phyloP scores from a whole-genome alignment of 2,888 invertebrate genomes.

The Eurytoma adleriae region DNA sequence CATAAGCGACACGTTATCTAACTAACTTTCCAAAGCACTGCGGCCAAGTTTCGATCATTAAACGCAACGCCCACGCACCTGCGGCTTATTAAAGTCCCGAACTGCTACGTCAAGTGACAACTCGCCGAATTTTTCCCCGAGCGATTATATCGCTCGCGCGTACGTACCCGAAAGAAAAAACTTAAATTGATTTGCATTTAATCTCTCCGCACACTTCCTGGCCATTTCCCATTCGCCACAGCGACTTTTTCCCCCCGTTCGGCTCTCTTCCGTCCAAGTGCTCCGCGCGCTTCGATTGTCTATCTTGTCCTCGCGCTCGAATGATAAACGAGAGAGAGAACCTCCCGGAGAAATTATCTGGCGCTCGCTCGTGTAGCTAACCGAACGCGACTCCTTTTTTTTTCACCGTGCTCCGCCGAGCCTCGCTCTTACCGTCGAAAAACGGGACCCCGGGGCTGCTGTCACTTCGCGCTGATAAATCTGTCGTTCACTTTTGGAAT shows the following conservation, averaged over 20 bases:
- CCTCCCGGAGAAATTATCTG: slow-evolving; percentile 50
- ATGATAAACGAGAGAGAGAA: slow-evolving; percentile 57
- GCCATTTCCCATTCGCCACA: background rate
- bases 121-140: too few species aligned
- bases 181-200: slow-evolving; percentile 9
- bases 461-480: slow-evolving; percentile 57
- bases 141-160: too few species aligned
- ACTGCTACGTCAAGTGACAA: too few species aligned
- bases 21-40: too few species aligned
- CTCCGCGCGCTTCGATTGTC: background rate
- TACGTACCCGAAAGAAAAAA: background rate
- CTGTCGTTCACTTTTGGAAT: slow-evolving; percentile 59
- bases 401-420: background rate
- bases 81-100: too few species aligned
- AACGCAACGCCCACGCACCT: background rate
- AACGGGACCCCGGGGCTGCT: slow-evolving; percentile 24
- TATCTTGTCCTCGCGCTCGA: slow-evolving; percentile 31
- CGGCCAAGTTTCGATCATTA: background rate
- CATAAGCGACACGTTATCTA: too few species aligned
- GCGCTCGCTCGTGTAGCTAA: slow-evolving; percentile 45
- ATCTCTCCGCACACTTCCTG: background rate
- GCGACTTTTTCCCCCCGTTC: background rate
- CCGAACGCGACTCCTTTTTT: slow-evolving; percentile 22
- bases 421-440: slow-evolving; percentile 3
- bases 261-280: background rate